Conservation (phyloP, 1,140 invertebrate species). For the Drosophila albomicans region DNA sequence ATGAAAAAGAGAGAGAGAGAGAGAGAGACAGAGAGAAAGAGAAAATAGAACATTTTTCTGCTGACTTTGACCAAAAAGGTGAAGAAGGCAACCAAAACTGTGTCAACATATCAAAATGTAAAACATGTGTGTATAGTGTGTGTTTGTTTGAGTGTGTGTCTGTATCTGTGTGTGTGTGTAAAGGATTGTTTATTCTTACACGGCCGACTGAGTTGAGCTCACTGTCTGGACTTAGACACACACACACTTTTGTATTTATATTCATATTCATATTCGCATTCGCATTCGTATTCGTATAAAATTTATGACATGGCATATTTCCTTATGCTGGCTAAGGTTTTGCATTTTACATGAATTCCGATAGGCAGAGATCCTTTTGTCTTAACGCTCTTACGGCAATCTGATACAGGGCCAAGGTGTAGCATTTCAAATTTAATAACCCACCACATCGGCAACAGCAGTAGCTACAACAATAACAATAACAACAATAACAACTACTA, state of each 20-base stretch:
- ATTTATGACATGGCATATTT: constrained; percentile 83
- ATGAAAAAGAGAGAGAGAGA: constrained; percentile 40
- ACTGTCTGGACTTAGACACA: constrained; percentile 26
- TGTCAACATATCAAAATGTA: constrained; percentile 64
- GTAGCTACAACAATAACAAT: constrained; percentile 36
- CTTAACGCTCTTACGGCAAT: constrained; percentile 58
- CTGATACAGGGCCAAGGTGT: constrained; percentile 75
- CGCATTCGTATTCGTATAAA: constrained; percentile 47
- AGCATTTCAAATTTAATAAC: constrained; percentile 83
- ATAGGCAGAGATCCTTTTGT: constrained; percentile 43
- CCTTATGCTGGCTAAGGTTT: constrained; percentile 70
- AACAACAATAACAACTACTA: constrained; percentile 14
- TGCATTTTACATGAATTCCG: constrained; percentile 78
- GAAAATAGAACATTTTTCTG: constrained; percentile 66
- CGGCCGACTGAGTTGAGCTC: constrained; percentile 35
- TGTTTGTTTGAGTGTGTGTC: constrained; percentile 28
- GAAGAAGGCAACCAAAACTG: constrained; percentile 54
- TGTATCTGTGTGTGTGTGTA: constrained; percentile 32
- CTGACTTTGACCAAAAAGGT: constrained; percentile 64
- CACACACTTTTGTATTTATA: constrained; percentile 38
- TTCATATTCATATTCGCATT: constrained; percentile 44
- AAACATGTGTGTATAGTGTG: constrained; percentile 32
- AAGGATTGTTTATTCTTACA: constrained; percentile 70
- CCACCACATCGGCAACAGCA: constrained; percentile 49
- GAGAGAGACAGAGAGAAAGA: constrained; percentile 22